Evolutionary conservation across 2,888 invertebrate genomes (phyloP).

Genomic region (Rhamphomyia laevipes): DNA sequence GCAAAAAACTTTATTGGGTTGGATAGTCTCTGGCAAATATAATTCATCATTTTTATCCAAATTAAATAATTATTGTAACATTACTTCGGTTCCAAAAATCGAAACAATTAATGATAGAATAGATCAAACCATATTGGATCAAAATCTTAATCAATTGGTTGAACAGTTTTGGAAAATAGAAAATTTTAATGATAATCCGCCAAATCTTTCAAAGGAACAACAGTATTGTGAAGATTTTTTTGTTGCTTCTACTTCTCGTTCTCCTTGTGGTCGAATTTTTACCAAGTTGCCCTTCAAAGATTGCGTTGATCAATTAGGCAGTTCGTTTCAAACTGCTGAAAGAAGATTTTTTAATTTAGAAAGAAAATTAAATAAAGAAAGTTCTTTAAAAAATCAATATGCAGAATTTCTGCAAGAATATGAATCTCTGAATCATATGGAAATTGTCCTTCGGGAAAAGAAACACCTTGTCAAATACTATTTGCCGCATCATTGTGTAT

Average conservation of each 20-base stretch:
- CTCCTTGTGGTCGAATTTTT: neutral
- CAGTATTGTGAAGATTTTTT: neutral
- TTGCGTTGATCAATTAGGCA: neutral
- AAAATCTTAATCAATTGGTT: neutral
- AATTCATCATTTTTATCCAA: no score
- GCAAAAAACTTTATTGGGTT: no score
- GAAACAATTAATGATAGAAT: neutral
- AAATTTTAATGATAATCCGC: neutral
- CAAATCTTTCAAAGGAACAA: neutral
- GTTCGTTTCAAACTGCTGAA: neutral
- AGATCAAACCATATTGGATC: neutral
- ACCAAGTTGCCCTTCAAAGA: neutral
- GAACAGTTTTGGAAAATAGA: no score
- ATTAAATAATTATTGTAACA: neutral
- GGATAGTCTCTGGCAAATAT: no score
- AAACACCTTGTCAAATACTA: neutral
- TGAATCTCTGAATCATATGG: neutral
- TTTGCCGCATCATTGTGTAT: conserved; percentile 3
- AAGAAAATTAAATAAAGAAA: neutral
- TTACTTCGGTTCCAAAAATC: neutral
- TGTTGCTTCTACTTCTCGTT: neutral
- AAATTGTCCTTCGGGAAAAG: no score
- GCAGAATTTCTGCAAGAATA: conserved; percentile 11
- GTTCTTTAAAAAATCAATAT: neutral
- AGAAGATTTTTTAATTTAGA: neutral